Percentiles rank a stretch among this genome's conserved stretches.
These are phyloP conservation scores for Parelbella ahira DNA, from an alignment of 2,888 invertebrate genomes.

Conservation along the genomic window DNA sequence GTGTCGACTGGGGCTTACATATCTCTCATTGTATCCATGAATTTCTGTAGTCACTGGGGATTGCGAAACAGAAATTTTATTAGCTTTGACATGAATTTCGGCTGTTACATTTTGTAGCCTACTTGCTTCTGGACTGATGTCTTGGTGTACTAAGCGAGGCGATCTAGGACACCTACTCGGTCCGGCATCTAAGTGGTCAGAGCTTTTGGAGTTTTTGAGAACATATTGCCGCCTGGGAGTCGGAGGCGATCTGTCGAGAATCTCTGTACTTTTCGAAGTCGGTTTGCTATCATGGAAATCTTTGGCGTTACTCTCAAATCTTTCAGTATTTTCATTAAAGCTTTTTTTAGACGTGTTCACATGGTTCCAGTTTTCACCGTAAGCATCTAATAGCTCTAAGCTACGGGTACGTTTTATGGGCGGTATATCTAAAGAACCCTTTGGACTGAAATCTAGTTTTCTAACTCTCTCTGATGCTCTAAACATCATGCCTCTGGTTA, in stretches of 20 bases:
- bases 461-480: conserved; percentile 77
- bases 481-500: conserved; percentile 83
- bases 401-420: conserved; percentile 85
- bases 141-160: conserved; percentile 41
- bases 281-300: conserved; percentile 61
- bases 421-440: conserved; percentile 76
- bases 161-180: conserved; percentile 54
- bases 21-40: conserved; percentile 53
- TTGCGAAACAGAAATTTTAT: conserved; percentile 60
- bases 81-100: conserved; percentile 70
- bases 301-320: conserved; percentile 63
- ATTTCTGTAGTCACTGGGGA: conserved; percentile 62
- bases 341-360: conserved; percentile 59
- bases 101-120: conserved; percentile 63
- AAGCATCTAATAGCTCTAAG: conserved; percentile 83
- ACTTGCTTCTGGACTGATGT: conserved; percentile 39
- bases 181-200: conserved; percentile 64
- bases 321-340: conserved; percentile 61
- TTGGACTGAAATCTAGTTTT: conserved; percentile 70
- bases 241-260: conserved; percentile 55
- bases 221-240: conserved; percentile 54
- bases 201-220: conserved; percentile 65
- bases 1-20: conserved; percentile 56
- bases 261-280: conserved; percentile 78
- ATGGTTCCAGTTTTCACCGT: conserved; percentile 66